These are phyloP conservation scores for Streblospio benedicti DNA, from an alignment of 1,140 invertebrate species.

Conservation along the genomic window DNA sequence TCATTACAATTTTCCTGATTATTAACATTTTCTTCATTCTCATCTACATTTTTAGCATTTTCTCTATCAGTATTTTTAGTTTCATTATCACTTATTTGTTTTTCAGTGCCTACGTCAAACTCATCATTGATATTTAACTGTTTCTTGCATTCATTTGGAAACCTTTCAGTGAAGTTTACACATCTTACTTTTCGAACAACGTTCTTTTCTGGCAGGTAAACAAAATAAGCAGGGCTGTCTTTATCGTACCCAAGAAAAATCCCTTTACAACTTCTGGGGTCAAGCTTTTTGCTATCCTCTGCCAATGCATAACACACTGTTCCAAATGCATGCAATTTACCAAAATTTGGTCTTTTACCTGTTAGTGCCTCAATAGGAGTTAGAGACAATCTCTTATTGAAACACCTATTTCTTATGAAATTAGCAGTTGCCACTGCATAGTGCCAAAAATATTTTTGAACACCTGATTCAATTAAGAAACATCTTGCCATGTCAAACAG, in stretches of 20 bases:
- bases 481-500: neutral
- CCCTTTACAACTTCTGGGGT: slow-evolving; percentile 15
- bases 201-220: too few relatives aligned
- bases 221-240: slow-evolving; percentile 16
- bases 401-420: slow-evolving; percentile 19
- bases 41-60: too few relatives aligned
- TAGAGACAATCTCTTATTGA: neutral
- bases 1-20: too few relatives aligned
- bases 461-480: neutral
- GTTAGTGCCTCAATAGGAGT: slow-evolving; percentile 9
- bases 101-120: too few relatives aligned
- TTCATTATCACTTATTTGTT: too few relatives aligned
- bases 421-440: neutral
- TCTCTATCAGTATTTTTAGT: too few relatives aligned
- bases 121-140: too few relatives aligned
- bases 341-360: slow-evolving; percentile 11
- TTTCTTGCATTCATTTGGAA: too few relatives aligned
- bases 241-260: slow-evolving; percentile 23
- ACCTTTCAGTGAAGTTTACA: too few relatives aligned
- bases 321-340: slow-evolving; percentile 17
- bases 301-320: slow-evolving; percentile 15
- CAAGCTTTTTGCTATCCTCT: slow-evolving; percentile 20
- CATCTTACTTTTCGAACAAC: too few relatives aligned
- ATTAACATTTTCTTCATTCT: too few relatives aligned
- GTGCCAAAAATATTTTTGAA: neutral